Percentiles rank a stretch among this genome's conserved stretches.
Evolutionary conservation across 30 jellyfish, hydroid and myxozoan genomes (phyloP).

Genomic region (Aurelia aurita): DNA sequence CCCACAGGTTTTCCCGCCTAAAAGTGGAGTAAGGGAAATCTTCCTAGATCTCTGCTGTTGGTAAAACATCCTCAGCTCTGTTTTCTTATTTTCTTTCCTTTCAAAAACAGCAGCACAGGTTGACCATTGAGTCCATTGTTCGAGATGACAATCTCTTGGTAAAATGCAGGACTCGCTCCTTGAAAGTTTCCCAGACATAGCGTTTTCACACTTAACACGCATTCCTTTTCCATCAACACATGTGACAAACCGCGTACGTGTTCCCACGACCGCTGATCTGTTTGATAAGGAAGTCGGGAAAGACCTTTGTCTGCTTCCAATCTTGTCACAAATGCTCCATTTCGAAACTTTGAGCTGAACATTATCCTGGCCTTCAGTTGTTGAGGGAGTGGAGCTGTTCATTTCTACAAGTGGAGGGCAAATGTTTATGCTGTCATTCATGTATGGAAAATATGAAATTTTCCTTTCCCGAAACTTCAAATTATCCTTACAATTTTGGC

Average conservation of each 20-base stretch:
- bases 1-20: conserved; percentile 47
- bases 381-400: not conserved
- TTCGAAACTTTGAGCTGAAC: conserved; percentile 12
- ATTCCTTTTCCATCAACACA: conserved; percentile 25
- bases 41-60: conserved; percentile 35
- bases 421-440: not conserved
- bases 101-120: conserved; percentile 13
- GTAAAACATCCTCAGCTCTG: not conserved
- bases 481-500: conserved; percentile 13
- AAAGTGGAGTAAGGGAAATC: not conserved
- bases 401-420: conserved; percentile 54
- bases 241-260: conserved; percentile 7
- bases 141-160: conserved; percentile 55
- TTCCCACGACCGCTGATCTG: conserved; percentile 24
- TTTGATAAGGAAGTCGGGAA: not conserved
- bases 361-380: not conserved
- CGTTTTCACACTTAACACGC: conserved; percentile 30
- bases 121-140: conserved; percentile 68
- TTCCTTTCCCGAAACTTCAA: conserved; percentile 35
- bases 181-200: not conserved
- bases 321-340: conserved; percentile 42
- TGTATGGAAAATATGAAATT: conserved; percentile 38
- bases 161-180: conserved; percentile 40
- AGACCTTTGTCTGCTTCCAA: not conserved
- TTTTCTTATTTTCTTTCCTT: not conserved